Conservation (phyloP, 2,797 vertebrate genomes). For the Halcyon leucocephala region DNA sequence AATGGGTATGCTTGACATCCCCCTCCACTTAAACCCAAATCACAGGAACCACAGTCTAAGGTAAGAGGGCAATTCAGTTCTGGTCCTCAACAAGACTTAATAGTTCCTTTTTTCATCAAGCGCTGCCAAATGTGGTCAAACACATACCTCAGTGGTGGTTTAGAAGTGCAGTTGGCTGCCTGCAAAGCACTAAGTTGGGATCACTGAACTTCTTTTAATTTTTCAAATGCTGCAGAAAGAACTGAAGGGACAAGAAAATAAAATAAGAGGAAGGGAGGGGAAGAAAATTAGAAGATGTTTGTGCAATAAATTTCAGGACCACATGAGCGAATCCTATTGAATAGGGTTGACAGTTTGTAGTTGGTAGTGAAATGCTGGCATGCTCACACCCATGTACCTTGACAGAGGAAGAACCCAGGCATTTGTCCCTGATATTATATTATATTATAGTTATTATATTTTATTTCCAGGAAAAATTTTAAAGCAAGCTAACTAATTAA, state of each 20-base stretch:
- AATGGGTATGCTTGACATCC: neutral
- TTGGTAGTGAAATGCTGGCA: neutral
- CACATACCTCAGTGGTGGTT: conserved; percentile 28
- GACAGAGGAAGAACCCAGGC: neutral
- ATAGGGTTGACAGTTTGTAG: neutral
- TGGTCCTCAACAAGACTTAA: conserved; percentile 11
- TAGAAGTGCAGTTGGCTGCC: conserved; percentile 51
- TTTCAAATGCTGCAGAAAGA: conserved; percentile 5
- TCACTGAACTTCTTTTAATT: neutral
- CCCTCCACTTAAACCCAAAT: conserved; percentile 38
- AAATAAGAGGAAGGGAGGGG: neutral
- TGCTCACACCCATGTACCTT: neutral
- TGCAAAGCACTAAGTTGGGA: conserved; percentile 4
- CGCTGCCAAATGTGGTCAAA: conserved; percentile 55
- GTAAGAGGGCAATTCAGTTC: conserved; percentile 65
- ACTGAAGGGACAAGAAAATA: neutral
- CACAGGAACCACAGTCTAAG: conserved; percentile 51
- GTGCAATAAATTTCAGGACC: neutral
- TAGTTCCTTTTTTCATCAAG: conserved; percentile 21
- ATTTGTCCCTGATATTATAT: neutral
- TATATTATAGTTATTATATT: neutral
- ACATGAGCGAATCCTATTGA: rapidly evolving
- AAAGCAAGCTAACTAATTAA: neutral
- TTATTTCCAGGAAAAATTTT: neutral
- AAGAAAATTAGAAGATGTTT: neutral